These are phyloP conservation scores for Baronia brevicornis DNA, from an alignment of 2,888 invertebrate genomes.

Conservation along the genomic window DNA sequence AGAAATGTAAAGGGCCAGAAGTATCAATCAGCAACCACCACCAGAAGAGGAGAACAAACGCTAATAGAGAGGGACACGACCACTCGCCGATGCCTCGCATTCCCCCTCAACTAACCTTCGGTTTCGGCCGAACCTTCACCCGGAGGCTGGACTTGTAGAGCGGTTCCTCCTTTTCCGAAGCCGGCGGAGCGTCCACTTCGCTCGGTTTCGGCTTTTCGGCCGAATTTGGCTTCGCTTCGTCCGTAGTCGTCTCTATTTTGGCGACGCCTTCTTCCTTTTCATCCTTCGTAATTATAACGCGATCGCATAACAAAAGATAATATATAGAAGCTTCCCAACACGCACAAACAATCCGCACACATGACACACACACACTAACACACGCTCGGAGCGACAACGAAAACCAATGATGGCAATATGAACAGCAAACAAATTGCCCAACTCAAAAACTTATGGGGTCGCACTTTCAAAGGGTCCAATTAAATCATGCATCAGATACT, in stretches of 20 bases:
- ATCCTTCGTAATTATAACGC: slow-evolving; percentile 61
- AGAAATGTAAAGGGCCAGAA: slow-evolving; percentile 4
- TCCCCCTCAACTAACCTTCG: slow-evolving; percentile 55
- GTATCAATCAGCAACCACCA: slow-evolving; percentile 11
- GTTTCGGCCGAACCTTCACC: slow-evolving; percentile 48
- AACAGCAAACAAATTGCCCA: slow-evolving; percentile 48
- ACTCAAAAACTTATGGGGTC: slow-evolving; percentile 34
- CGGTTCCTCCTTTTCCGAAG: slow-evolving; percentile 63
- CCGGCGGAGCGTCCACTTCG: slow-evolving; percentile 42
- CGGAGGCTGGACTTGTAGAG: slow-evolving; percentile 68
- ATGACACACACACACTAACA: slow-evolving; percentile 31
- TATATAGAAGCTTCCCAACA: slow-evolving; percentile 33
- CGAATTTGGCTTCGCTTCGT: slow-evolving; percentile 61
- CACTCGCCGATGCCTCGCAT: slow-evolving; percentile 1
- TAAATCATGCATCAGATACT: slow-evolving; percentile 5
- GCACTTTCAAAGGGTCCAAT: slow-evolving; percentile 13
- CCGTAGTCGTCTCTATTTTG: slow-evolving; percentile 67
- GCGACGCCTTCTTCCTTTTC: slow-evolving; percentile 59
- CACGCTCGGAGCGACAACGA: slow-evolving; percentile 43
- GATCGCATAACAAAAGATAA: slow-evolving; percentile 60
- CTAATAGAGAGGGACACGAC: slow-evolving; percentile 8
- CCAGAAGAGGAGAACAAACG: slow-evolving; percentile 3
- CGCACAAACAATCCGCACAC: slow-evolving; percentile 46
- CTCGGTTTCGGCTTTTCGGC: slow-evolving; percentile 41
- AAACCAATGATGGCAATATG: slow-evolving; percentile 32